Conservation (phyloP, 64 coral and sea anemone genomes). For the Montipora foliosa region DNA sequence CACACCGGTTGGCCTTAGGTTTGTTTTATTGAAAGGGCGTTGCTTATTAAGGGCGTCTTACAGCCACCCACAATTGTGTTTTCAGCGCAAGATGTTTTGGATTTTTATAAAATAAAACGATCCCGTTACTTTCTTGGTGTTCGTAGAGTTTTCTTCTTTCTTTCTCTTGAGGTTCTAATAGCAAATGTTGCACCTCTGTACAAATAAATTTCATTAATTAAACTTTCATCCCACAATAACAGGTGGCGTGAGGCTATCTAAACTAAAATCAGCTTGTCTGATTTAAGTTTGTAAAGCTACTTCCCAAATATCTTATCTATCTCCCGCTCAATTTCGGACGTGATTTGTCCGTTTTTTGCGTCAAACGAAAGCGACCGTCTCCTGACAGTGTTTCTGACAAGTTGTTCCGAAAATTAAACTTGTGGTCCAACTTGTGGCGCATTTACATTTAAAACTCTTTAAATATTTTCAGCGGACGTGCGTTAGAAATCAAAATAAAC, state of each 20-base stretch:
- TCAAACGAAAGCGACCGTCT: neutral
- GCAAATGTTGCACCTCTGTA: neutral
- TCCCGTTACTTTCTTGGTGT: neutral
- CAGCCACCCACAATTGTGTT: neutral
- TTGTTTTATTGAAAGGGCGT: conserved; percentile 7
- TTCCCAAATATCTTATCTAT: neutral
- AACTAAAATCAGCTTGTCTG: neutral
- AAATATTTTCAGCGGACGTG: neutral
- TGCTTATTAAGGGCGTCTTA: conserved; percentile 3
- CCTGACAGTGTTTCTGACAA: neutral
- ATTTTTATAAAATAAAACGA: neutral
- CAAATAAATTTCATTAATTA: conserved; percentile 60
- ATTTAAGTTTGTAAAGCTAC: conserved; percentile 29
- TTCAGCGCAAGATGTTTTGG: neutral
- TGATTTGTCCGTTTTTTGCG: neutral
- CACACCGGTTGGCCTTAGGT: neutral
- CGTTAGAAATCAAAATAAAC: neutral
- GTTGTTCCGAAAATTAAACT: conserved; percentile 4
- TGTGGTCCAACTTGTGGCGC: neutral
- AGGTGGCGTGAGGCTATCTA: conserved; percentile 26
- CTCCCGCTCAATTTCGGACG: neutral
- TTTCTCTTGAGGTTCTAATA: neutral
- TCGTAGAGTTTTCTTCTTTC: neutral
- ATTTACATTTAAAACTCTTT: neutral
- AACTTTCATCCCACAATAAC: conserved; percentile 37